Conservation (phyloP, 2,113 vertebrate species). For the Sciurus niger region DNA sequence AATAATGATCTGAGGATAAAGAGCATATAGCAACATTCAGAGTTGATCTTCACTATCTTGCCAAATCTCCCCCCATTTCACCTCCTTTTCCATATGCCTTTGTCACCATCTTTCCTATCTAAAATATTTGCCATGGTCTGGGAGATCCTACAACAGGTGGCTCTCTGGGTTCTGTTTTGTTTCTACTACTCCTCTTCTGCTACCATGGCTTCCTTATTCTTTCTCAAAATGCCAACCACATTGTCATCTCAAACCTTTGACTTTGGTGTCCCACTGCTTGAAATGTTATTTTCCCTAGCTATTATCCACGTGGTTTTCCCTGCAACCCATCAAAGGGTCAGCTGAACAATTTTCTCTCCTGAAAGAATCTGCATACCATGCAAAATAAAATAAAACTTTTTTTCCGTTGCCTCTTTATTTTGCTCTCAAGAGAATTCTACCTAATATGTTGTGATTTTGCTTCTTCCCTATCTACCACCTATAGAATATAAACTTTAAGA, state of each 20-base stretch:
- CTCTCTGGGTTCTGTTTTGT: not conserved
- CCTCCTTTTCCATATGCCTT: not conserved
- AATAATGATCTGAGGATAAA: not conserved
- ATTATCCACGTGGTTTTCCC: too few relatives aligned
- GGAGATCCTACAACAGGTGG: not conserved
- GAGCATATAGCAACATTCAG: not conserved
- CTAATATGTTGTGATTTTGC: not conserved
- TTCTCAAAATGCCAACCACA: not conserved
- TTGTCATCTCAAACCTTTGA: not conserved
- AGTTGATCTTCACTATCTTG: not conserved
- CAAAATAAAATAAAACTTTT: not conserved
- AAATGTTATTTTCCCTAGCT: not conserved
- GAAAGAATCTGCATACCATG: too few relatives aligned
- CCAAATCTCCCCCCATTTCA: not conserved
- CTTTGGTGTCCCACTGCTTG: not conserved
- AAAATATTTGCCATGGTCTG: not conserved
- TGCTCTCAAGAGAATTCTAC: not conserved
- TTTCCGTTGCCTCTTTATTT: not conserved
- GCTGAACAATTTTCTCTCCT: not conserved
- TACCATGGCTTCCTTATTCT: not conserved
- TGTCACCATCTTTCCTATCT: not conserved
- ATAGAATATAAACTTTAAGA: not conserved
- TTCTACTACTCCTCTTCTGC: not conserved
- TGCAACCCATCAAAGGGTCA: not conserved
- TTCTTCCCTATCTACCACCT: not conserved